Evolutionary conservation across 1,140 invertebrate genomes (phyloP).

Genomic region (Micrasema longulum): DNA sequence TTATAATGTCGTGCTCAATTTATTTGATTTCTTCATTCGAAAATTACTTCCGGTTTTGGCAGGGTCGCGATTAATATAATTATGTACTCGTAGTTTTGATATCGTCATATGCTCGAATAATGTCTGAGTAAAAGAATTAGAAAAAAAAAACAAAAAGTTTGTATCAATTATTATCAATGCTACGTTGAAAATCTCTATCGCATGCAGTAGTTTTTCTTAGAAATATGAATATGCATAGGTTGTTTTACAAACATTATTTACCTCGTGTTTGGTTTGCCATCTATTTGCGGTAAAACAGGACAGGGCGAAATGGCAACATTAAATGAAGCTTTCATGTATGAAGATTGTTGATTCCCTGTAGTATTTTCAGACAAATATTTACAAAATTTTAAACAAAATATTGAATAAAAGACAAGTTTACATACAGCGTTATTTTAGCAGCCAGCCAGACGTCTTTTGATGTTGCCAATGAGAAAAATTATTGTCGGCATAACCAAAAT

Average conservation of each 20-base stretch:
- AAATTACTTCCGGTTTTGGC: too few relatives aligned
- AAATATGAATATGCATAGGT: not conserved
- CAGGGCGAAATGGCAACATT: not conserved
- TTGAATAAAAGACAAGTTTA: slow-evolving; percentile 37
- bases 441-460: slow-evolving; percentile 34
- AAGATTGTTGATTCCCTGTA: not conserved
- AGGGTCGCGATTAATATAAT: too few relatives aligned
- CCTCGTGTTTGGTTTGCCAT: not conserved
- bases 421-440: slow-evolving; percentile 17
- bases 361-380: slow-evolving; percentile 39
- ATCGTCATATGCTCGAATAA: too few relatives aligned
- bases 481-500: slow-evolving; percentile 33
- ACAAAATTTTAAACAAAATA: slow-evolving; percentile 44
- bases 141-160: too few relatives aligned
- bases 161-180: too few relatives aligned
- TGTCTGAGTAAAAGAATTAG: too few relatives aligned
- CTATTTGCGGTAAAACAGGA: not conserved
- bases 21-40: too few relatives aligned
- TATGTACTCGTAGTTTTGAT: too few relatives aligned
- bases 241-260: slow-evolving; percentile 1
- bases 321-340: slow-evolving; percentile 5
- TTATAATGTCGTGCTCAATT: too few relatives aligned
- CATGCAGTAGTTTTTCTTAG: too few relatives aligned
- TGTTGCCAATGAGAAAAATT: slow-evolving; percentile 38
- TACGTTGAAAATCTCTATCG: too few relatives aligned